These are phyloP conservation scores for Euschistus heros DNA, from an alignment of 1,140 invertebrate species.

Conservation along the genomic window DNA sequence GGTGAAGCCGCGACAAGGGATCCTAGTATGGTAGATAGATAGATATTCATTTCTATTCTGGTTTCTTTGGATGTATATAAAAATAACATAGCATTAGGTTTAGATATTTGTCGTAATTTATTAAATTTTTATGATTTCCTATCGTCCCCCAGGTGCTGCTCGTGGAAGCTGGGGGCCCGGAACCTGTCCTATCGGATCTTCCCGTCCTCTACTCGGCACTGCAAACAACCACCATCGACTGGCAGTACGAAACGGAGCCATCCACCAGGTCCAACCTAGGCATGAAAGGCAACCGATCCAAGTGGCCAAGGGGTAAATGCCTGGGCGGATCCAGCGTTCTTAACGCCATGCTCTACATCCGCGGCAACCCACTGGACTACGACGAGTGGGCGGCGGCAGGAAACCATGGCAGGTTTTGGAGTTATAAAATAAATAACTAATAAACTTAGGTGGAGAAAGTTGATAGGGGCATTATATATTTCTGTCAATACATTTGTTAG, in stretches of 20 bases:
- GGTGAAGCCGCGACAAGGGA: too few species aligned
- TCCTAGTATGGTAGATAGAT: too few species aligned
- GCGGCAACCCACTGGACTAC: conserved; percentile 76
- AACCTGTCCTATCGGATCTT: conserved; percentile 55
- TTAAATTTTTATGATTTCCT: not conserved
- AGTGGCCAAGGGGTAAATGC: conserved; percentile 46
- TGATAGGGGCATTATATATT: too few species aligned
- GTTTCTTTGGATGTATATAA: not conserved
- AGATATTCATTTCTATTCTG: not conserved
- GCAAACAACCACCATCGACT: conserved; percentile 61
- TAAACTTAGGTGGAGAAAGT: too few species aligned
- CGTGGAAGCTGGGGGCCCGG: conserved; percentile 74
- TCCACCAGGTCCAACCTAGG: conserved; percentile 35
- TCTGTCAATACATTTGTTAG: too few species aligned
- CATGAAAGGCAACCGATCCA: conserved; percentile 38
- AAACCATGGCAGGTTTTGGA: conserved; percentile 39
- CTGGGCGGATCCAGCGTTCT: conserved; percentile 72
- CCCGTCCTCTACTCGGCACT: conserved; percentile 59
- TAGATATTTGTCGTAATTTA: not conserved
- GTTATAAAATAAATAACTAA: too few species aligned
- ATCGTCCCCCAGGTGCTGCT: conserved; percentile 45
- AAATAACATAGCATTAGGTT: conserved; percentile 11
- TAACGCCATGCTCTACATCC: conserved; percentile 81
- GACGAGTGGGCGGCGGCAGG: conserved; percentile 64
- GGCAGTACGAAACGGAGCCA: conserved; percentile 66